These are phyloP conservation scores for Trichogramma pretiosum DNA, from an alignment of 1,140 invertebrate genomes.

Conservation along the genomic window DNA sequence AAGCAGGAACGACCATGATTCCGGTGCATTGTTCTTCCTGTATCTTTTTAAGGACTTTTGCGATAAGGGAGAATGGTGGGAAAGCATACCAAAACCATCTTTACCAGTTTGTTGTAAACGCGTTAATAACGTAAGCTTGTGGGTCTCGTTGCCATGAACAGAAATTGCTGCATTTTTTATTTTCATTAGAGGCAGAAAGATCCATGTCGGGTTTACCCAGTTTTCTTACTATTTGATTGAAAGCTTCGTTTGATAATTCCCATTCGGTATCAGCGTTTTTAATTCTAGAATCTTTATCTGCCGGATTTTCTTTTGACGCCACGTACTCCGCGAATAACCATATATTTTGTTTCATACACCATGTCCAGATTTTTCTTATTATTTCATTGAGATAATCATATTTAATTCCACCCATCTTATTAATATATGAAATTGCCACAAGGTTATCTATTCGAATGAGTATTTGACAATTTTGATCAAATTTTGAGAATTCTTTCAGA, in stretches of 20 bases:
- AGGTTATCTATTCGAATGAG: slow-evolving; percentile 23
- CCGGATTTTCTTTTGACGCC: slow-evolving; percentile 18
- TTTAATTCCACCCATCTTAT: slow-evolving; percentile 20
- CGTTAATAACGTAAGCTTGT: slow-evolving; percentile 9
- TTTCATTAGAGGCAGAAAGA: slow-evolving; percentile 21
- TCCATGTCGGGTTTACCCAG: slow-evolving; percentile 21
- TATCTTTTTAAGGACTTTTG: slow-evolving; percentile 23
- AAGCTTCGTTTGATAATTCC: slow-evolving; percentile 7
- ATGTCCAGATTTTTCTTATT: slow-evolving; percentile 21
- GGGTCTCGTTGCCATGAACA: slow-evolving; percentile 27
- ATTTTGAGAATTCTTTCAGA: no score
- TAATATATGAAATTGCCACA: slow-evolving; percentile 17
- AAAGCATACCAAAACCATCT: slow-evolving; percentile 17
- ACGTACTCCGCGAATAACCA: slow-evolving; percentile 25
- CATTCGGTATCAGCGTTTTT: slow-evolving; percentile 9
- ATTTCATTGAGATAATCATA: slow-evolving; percentile 18
- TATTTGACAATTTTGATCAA: background rate
- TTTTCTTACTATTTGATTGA: slow-evolving; percentile 9
- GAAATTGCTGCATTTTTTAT: slow-evolving; percentile 24
- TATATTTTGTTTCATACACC: slow-evolving; percentile 21
- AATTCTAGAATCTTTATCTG: slow-evolving; percentile 22
- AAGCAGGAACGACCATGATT: background rate
- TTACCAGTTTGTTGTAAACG: background rate
- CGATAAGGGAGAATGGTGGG: slow-evolving; percentile 26
- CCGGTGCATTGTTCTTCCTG: slow-evolving; percentile 8